These are phyloP conservation scores for Phoebastria nigripes DNA, from an alignment of 2,797 vertebrate species.

Conservation along the genomic window DNA sequence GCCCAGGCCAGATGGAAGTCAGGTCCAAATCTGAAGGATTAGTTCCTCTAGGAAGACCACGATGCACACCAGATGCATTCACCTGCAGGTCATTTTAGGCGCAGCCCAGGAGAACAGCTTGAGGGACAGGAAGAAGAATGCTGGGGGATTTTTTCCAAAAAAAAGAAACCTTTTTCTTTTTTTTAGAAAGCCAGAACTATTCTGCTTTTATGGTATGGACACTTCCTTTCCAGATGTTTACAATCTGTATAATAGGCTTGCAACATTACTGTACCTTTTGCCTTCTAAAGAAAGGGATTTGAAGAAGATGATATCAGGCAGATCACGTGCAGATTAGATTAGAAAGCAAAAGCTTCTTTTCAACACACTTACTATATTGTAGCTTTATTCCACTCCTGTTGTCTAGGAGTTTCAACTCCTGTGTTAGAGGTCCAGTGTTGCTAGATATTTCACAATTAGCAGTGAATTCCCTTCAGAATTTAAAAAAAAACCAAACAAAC, in stretches of 20 bases:
- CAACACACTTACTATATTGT: neutral
- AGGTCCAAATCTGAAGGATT: neutral
- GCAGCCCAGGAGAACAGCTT: neutral
- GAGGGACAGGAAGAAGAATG: neutral
- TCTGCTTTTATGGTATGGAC: neutral
- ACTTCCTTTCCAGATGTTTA: neutral
- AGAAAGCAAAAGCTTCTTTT: neutral
- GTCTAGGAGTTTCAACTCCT: neutral
- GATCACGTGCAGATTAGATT: neutral
- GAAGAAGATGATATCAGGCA: neutral
- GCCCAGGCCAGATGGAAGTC: neutral
- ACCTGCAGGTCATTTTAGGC: neutral
- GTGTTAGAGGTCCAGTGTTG: neutral
- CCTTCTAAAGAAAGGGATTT: neutral
- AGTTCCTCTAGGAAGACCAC: neutral
- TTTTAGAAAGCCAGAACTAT: neutral
- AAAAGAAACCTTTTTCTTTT: neutral
- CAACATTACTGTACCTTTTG: neutral
- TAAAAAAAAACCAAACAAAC: neutral
- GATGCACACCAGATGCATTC: neutral
- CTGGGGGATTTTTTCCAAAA: accelerated
- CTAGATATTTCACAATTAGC: neutral
- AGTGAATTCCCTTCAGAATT: neutral
- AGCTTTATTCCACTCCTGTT: neutral
- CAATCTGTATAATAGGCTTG: neutral